A percentile compares a stretch with the other conserved stretches of the same genome.
Evolutionary conservation across 2,797 vertebrate genomes (phyloP).

Genomic region (Fringilla coelebs): DNA sequence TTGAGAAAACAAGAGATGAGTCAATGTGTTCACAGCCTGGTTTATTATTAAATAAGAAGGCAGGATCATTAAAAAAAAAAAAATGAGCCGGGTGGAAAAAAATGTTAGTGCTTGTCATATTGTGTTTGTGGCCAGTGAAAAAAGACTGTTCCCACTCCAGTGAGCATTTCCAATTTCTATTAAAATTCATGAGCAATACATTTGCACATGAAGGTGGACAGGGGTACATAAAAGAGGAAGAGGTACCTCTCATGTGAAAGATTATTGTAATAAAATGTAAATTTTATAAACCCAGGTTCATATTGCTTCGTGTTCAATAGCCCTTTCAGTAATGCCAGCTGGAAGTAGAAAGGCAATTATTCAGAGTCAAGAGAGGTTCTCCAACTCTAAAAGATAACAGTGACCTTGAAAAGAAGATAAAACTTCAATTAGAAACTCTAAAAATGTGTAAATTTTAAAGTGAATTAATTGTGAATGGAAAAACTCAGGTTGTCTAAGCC

Average conservation of each 20-base stretch:
- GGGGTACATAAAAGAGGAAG: background rate
- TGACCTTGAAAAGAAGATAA: background rate
- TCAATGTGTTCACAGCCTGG: slow-evolving; percentile 39
- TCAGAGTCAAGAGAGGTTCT: background rate
- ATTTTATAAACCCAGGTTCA: background rate
- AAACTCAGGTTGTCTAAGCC: background rate
- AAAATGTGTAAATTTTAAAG: background rate
- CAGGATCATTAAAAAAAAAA: slow-evolving; percentile 33
- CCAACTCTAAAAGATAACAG: background rate
- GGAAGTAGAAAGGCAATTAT: background rate
- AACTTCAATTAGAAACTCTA: background rate
- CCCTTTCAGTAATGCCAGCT: background rate
- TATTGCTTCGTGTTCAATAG: background rate
- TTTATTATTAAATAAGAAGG: slow-evolving; percentile 59
- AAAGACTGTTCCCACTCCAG: background rate
- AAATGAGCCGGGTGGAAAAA: background rate
- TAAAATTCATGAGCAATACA: slow-evolving; percentile 13
- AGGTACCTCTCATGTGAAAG: background rate
- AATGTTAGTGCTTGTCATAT: background rate
- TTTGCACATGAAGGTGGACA: slow-evolving; percentile 19
- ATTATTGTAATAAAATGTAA: slow-evolving; percentile 13
- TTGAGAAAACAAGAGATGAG: slow-evolving; percentile 64
- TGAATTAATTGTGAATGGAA: background rate
- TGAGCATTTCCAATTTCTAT: slow-evolving; percentile 11
- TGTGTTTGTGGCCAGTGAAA: background rate